Conservation (phyloP, 2,888 invertebrate species). For the Rapana venosa region DNA sequence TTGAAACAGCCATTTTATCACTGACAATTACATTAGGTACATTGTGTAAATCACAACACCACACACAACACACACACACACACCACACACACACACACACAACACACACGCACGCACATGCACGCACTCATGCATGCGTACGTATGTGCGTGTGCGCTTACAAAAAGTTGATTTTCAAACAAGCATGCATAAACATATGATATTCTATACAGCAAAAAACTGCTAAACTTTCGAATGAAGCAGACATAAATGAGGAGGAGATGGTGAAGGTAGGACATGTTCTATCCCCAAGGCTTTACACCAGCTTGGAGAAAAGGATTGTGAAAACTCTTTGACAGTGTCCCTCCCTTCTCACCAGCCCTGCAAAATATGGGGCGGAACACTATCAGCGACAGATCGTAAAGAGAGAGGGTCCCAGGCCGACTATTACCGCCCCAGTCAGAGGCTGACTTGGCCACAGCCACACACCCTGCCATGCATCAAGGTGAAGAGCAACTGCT, state of each 20-base stretch:
- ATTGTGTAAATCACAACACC: too few relatives aligned
- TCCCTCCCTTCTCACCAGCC: not conserved
- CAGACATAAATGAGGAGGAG: too few relatives aligned
- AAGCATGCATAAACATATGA: not conserved
- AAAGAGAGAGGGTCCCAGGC: not conserved
- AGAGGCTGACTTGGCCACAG: not conserved
- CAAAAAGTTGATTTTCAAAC: not conserved
- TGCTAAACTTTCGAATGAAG: too few relatives aligned
- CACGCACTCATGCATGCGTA: not conserved
- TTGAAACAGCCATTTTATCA: too few relatives aligned
- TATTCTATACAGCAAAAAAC: not conserved
- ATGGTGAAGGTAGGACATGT: too few relatives aligned
- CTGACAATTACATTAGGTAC: too few relatives aligned
- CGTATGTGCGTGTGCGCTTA: not conserved
- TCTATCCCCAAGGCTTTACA: not conserved
- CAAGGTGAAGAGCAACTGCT: not conserved
- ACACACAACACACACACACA: too few relatives aligned
- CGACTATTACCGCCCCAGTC: not conserved
- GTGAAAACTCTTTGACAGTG: not conserved
- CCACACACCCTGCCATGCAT: not conserved
- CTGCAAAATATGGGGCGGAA: not conserved
- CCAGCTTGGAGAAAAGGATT: not conserved
- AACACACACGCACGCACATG: too few relatives aligned
- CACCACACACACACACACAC: too few relatives aligned
- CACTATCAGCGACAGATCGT: constrained; percentile 4